Percentiles rank a stretch among this genome's conserved stretches.
Conservation (phyloP, 2,888 invertebrate genomes). For the Acrocera orbiculus region DNA sequence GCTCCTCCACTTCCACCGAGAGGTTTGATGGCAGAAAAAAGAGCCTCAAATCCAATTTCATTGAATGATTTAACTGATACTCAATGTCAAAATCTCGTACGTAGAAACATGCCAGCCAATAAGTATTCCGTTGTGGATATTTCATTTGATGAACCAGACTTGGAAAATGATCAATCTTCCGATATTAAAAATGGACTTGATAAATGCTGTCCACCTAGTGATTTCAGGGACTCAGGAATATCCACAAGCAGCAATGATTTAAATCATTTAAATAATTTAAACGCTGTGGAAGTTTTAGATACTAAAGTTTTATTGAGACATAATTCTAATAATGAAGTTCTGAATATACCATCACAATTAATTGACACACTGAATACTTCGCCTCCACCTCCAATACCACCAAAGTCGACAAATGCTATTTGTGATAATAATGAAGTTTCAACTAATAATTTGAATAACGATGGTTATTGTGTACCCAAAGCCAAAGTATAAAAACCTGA, state of each 20-base stretch:
- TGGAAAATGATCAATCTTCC: conserved; percentile 14
- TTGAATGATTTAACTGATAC: conserved; percentile 28
- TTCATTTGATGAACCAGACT: conserved; percentile 32
- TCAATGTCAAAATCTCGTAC: not conserved
- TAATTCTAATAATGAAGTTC: conserved; percentile 8
- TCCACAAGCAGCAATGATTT: conserved; percentile 29
- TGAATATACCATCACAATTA: conserved; percentile 8
- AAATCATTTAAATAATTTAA: conserved; percentile 24
- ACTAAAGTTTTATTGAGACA: conserved; percentile 6
- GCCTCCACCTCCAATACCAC: conserved; percentile 28
- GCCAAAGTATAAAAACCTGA: no score
- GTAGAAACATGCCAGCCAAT: conserved; percentile 13
- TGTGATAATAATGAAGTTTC: no score
- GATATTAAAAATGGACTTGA: conserved; percentile 5
- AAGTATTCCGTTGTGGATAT: conserved; percentile 34
- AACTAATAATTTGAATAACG: no score
- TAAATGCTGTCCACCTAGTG: conserved; percentile 20
- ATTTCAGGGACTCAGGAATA: conserved; percentile 30
- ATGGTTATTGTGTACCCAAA: no score
- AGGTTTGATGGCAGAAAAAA: conserved; percentile 38
- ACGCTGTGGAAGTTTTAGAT: conserved; percentile 12
- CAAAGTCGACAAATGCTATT: no score
- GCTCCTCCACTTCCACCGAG: conserved; percentile 70
- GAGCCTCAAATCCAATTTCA: conserved; percentile 29
- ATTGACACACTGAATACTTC: conserved; percentile 12